phyloP scores from a whole-genome alignment of 2,888 invertebrate genomes.

The Thysanoteuthis rhombus region DNA sequence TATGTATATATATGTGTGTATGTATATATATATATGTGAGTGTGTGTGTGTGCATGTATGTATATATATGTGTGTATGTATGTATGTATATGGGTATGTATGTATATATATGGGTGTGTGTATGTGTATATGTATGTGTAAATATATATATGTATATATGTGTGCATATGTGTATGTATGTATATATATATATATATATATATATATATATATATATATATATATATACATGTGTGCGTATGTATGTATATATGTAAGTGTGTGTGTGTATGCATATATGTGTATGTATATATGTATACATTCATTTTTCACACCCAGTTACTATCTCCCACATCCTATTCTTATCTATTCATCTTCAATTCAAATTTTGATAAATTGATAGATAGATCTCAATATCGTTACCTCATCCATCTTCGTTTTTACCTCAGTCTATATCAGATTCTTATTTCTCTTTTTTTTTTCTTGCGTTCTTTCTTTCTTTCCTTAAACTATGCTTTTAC shows the following conservation, averaged over 20 bases:
- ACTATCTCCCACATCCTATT: too few species aligned
- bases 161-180: not conserved
- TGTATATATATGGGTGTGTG: not conserved
- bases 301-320: too few species aligned
- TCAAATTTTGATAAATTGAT: too few species aligned
- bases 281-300: not conserved
- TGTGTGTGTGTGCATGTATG: not conserved
- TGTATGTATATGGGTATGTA: not conserved
- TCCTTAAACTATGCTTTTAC: not conserved
- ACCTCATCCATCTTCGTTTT: too few species aligned
- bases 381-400: too few species aligned
- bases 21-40: too few species aligned
- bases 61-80: slow-evolving; percentile 12
- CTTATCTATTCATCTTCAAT: too few species aligned
- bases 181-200: not conserved
- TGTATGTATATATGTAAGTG: not conserved
- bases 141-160: not conserved
- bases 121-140: not conserved
- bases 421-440: too few species aligned
- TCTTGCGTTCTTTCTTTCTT: not conserved
- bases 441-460: too few species aligned
- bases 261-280: not conserved
- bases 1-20: too few species aligned
- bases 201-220: not conserved
- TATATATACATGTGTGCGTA: not conserved